Evolutionary conservation across 2,888 invertebrate genomes (phyloP).

Genomic region (Chloroclysta siterata): DNA sequence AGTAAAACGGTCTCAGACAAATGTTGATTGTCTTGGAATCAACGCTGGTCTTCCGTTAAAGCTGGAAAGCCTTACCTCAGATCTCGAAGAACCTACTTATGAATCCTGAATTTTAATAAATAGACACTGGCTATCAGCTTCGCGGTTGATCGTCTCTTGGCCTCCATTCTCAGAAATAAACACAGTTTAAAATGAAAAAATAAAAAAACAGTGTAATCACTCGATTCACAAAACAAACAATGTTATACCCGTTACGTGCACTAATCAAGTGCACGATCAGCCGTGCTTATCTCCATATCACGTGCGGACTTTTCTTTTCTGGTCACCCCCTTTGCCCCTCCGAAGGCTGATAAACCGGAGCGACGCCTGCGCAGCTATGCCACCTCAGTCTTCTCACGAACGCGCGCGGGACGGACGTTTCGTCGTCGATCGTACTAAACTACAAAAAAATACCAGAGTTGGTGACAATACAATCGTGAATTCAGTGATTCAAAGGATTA

Average conservation of each 20-base stretch:
- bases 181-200: not conserved
- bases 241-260: slow-evolving; percentile 26
- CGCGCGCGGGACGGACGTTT: slow-evolving; percentile 60
- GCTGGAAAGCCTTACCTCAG: not conserved
- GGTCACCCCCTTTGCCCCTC: slow-evolving; percentile 65
- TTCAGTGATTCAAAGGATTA: slow-evolving; percentile 42
- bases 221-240: slow-evolving; percentile 40
- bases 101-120: no score
- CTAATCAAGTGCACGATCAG: slow-evolving; percentile 51
- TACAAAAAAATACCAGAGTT: slow-evolving; percentile 55
- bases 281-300: slow-evolving; percentile 69
- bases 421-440: slow-evolving; percentile 37
- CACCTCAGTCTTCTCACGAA: slow-evolving; percentile 70
- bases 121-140: no score
- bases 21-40: not conserved
- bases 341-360: slow-evolving; percentile 78
- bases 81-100: not conserved
- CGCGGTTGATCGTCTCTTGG: no score
- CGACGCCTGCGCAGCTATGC: slow-evolving; percentile 73
- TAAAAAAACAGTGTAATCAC: not conserved
- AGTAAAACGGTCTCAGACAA: not conserved
- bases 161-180: no score
- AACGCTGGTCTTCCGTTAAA: not conserved
- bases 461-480: slow-evolving; percentile 49
- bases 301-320: slow-evolving; percentile 75